Conservation (phyloP, 2,888 invertebrate genomes). For the Rhagonycha fulva region DNA sequence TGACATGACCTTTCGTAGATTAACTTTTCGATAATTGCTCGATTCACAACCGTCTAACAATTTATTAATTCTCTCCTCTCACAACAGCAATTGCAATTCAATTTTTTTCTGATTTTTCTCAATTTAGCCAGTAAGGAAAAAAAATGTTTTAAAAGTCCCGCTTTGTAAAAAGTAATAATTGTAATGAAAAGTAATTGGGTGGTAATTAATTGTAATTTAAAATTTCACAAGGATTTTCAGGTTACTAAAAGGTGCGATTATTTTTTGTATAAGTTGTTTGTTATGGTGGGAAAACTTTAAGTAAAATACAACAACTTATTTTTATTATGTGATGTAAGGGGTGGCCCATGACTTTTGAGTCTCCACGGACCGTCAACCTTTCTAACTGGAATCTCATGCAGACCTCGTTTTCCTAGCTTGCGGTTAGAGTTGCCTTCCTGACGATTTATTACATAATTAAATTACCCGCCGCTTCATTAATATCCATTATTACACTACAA, state of each 20-base stretch:
- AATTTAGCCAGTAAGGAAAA: not conserved
- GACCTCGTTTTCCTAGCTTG: constrained; percentile 33
- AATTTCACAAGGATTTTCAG: not conserved
- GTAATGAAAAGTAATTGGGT: not conserved
- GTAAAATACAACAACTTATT: not conserved
- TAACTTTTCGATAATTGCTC: not conserved
- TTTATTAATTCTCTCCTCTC: no score
- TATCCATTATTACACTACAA: constrained; percentile 44
- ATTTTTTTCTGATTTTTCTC: no score
- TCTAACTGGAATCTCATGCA: constrained; percentile 30
- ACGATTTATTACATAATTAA: constrained; percentile 47
- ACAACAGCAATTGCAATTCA: no score
- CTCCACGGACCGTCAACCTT: constrained; percentile 24
- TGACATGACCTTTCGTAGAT: not conserved
- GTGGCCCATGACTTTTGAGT: constrained; percentile 19
- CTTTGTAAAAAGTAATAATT: not conserved
- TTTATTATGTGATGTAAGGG: constrained; percentile 14
- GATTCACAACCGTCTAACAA: no score
- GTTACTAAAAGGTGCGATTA: not conserved
- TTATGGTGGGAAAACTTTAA: not conserved
- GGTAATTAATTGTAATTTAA: not conserved
- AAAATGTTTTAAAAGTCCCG: not conserved
- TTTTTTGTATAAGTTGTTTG: not conserved
- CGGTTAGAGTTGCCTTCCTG: constrained; percentile 32
- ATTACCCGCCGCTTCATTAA: constrained; percentile 45